Evolutionary conservation across 2,888 invertebrate species (phyloP), one percentile per base, ranked within the genome.

Genomic region (Drosophila villosipedis): DNA sequence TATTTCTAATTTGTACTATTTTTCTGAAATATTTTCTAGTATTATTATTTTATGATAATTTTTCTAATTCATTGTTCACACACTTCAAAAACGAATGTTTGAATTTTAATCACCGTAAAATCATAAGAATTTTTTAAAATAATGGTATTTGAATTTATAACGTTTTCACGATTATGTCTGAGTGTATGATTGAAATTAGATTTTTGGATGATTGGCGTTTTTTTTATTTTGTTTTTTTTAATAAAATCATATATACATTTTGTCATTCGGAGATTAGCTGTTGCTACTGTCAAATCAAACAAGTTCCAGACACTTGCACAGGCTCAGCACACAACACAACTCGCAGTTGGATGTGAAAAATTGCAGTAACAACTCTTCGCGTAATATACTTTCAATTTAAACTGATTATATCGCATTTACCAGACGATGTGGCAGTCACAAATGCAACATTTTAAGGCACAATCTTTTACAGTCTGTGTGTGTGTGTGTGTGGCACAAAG

Each of bases 321-420:
- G 19, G 28, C 53, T 14, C 64, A 49, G 41, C 19, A 50, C 16
- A 52, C 37, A 60, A 30, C 19, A 25, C n/a, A 4, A 25, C 9
- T 19, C 22, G 14, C 35, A 57, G 54, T 47, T 28, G 37, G 65
- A 53, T 52, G 67, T 65, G 59, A 39, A 68, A 67, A 78, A 64
- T 66, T 69, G 52, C 54, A 52, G 78, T 55, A 73, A 73, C 73
- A 82, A 64, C 50, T 78, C 55, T 37, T 64, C 49, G 68, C 64
- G 62, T 69, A 82, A 85, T 74, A 83, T 74, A 68, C 83, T 85
- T 76, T 83, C 83, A 82, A 85, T 85, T 88, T 88, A 52, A 65
- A 69, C 68, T 63, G 86, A 90, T 85, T 90, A 85, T 73, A 83
- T 86, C 89, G 74, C 84, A 80, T 86, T 80, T 87, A 68, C 74